Conservation (phyloP, 2,888 invertebrate genomes). For the Acronicta alni region DNA sequence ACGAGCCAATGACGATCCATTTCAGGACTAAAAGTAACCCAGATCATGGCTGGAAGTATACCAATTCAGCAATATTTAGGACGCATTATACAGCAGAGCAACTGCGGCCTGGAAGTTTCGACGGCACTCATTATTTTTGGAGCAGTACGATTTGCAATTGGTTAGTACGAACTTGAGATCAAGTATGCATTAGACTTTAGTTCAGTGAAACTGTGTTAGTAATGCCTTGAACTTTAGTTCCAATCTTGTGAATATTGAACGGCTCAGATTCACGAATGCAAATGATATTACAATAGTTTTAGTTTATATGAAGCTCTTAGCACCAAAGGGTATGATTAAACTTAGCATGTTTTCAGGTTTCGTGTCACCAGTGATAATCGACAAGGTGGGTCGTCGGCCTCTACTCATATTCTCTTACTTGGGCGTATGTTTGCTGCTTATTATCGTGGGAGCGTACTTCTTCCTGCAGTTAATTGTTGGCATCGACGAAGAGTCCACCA, state of each 20-base stretch:
- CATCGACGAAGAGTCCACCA: conserved; percentile 60
- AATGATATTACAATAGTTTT: conserved; percentile 4
- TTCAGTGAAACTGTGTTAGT: too few species aligned
- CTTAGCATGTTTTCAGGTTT: conserved; percentile 70
- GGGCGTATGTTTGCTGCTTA: conserved; percentile 68
- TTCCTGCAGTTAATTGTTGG: conserved; percentile 69
- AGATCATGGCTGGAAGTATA: conserved; percentile 71
- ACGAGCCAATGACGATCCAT: not conserved
- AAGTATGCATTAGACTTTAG: too few species aligned
- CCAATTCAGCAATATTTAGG: conserved; percentile 77
- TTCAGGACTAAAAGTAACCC: conserved; percentile 74
- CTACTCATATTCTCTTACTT: conserved; percentile 81
- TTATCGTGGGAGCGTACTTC: conserved; percentile 76
- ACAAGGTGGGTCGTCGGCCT: conserved; percentile 83
- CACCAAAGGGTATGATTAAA: not conserved
- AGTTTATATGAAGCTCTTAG: not conserved
- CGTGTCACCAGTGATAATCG: conserved; percentile 73
- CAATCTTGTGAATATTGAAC: too few species aligned
- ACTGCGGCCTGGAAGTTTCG: conserved; percentile 60
- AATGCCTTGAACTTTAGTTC: too few species aligned
- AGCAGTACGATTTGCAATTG: conserved; percentile 69
- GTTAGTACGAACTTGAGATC: conserved; percentile 54
- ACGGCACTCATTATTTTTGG: conserved; percentile 74
- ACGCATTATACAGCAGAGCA: conserved; percentile 72
- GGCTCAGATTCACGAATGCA: too few species aligned